Percentiles rank a stretch among this genome's conserved stretches.
Evolutionary conservation across 2,888 invertebrate genomes (phyloP).

Genomic region (Cremastinae sp.): DNA sequence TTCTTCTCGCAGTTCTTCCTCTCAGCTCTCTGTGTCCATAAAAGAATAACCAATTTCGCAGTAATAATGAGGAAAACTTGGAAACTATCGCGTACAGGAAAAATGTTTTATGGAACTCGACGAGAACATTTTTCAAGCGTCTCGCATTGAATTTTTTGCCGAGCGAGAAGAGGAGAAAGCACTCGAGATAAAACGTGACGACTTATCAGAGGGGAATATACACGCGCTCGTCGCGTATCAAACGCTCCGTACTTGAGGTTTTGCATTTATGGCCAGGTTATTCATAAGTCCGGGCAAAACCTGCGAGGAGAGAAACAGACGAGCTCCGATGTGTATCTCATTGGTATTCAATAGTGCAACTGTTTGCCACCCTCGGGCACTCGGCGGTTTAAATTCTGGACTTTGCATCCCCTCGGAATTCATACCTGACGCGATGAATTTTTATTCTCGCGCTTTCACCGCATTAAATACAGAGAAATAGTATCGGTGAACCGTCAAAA

Average conservation of each 20-base stretch:
- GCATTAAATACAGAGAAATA: too few relatives aligned
- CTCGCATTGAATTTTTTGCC: neutral
- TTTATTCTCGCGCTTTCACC: too few relatives aligned
- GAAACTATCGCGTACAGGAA: neutral
- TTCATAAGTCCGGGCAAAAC: conserved; percentile 21
- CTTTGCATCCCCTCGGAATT: too few relatives aligned
- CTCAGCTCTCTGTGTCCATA: neutral
- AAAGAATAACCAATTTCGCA: neutral
- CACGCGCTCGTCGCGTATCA: neutral
- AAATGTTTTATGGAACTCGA: conserved; percentile 2
- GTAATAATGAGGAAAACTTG: neutral
- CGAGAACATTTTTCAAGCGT: neutral
- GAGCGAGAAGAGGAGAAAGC: too few relatives aligned
- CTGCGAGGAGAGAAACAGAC: conserved; percentile 18
- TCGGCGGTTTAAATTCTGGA: conserved; percentile 1
- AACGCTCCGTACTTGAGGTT: conserved; percentile 31
- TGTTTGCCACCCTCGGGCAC: conserved; percentile 46
- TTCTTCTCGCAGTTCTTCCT: conserved; percentile 15
- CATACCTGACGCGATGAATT: too few relatives aligned
- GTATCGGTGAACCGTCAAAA: too few relatives aligned
- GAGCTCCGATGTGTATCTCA: conserved; percentile 52
- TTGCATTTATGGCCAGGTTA: conserved; percentile 60
- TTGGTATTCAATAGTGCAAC: conserved; percentile 57
- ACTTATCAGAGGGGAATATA: conserved; percentile 2
- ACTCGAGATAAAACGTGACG: conserved; percentile 11